These are phyloP conservation scores for Agrochola lychnidis DNA, from an alignment of 2,888 invertebrate species.

Conservation along the genomic window DNA sequence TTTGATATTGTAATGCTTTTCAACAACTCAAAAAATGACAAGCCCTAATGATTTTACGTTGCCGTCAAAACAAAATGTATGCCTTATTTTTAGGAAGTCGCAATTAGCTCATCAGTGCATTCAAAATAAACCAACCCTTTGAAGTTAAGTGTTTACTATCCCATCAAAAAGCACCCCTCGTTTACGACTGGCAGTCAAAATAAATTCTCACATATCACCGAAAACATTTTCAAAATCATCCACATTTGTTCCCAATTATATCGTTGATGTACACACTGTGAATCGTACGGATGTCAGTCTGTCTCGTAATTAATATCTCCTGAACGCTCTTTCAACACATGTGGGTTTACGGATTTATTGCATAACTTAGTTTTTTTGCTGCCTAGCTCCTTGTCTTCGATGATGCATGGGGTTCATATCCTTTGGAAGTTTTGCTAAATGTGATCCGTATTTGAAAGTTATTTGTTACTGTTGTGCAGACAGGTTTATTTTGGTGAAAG, in stretches of 20 bases:
- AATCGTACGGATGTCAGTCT: conserved; percentile 81
- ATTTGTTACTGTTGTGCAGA: not conserved
- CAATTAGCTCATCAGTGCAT: conserved; percentile 61
- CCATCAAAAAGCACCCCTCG: conserved; percentile 65
- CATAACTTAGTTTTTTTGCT: conserved; percentile 70
- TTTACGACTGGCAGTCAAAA: conserved; percentile 68
- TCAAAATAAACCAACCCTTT: conserved; percentile 68
- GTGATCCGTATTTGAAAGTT: not conserved
- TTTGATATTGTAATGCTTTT: conserved; percentile 8
- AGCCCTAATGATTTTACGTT: conserved; percentile 11
- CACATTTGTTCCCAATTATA: conserved; percentile 88
- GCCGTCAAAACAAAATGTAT: conserved; percentile 51
- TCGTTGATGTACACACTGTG: conserved; percentile 85
- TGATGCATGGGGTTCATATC: conserved; percentile 56
- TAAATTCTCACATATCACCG: conserved; percentile 70
- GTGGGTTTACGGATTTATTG: conserved; percentile 84
- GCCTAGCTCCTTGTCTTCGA: conserved; percentile 42
- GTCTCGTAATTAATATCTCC: conserved; percentile 83
- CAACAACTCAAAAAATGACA: conserved; percentile 16
- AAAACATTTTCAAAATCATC: conserved; percentile 70
- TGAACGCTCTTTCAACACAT: conserved; percentile 82
- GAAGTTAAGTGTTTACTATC: conserved; percentile 68
- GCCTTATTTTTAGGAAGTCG: conserved; percentile 61
- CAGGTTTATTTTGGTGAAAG: not conserved
- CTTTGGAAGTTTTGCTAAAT: conserved; percentile 34